Conservation (phyloP, 2,113 vertebrate genomes). For the Phyllostomus discolor region DNA sequence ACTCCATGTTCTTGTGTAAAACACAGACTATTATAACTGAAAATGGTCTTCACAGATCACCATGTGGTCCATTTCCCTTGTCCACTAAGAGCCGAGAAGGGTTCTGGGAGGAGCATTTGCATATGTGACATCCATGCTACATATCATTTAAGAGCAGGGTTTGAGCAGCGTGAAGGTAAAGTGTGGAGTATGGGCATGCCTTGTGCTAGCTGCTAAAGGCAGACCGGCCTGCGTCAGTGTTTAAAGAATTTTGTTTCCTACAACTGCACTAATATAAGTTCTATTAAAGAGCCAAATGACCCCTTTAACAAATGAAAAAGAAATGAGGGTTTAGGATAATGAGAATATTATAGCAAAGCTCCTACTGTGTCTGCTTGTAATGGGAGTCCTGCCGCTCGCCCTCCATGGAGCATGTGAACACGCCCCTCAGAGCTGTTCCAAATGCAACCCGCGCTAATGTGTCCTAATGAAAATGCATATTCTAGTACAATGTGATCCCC, state of each 20-base stretch:
- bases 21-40: not conserved
- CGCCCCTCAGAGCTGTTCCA: not conserved
- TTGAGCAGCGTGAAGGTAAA: too few relatives aligned
- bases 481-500: not conserved
- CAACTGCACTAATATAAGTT: not conserved
- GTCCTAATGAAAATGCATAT: not conserved
- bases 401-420: not conserved
- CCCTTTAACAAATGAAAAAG: conserved; percentile 36
- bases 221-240: not conserved
- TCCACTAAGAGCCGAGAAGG: not conserved
- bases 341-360: not conserved
- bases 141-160: not conserved
- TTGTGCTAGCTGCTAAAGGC: not conserved
- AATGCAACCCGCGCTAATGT: not conserved
- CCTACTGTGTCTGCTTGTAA: not conserved
- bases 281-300: not conserved
- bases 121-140: accelerated
- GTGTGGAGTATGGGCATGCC: accelerated
- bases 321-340: conserved; percentile 28
- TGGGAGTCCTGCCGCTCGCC: not conserved
- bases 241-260: not conserved
- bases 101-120: not conserved
- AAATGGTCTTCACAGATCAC: not conserved
- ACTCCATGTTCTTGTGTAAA: not conserved
- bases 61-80: not conserved